Conservation (phyloP, 2,888 invertebrate genomes). For the Amphipoea lucens region DNA sequence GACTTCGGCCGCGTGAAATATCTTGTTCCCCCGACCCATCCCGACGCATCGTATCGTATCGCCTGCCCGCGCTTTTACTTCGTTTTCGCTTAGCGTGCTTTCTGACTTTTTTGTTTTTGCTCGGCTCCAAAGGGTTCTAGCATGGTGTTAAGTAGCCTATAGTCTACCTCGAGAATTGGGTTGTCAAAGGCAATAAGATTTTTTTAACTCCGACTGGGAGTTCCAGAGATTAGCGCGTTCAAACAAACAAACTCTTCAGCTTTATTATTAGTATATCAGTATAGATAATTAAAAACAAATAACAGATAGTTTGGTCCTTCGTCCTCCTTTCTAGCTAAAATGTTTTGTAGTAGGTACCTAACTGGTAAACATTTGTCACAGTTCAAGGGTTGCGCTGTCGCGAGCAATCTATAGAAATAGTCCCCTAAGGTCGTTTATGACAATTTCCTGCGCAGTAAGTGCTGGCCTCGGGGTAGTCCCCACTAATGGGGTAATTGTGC, state of each 20-base stretch:
- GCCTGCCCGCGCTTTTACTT: too few species aligned
- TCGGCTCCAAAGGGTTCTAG: too few species aligned
- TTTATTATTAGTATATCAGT: too few species aligned
- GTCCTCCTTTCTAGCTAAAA: conserved; percentile 6
- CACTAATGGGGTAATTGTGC: conserved; percentile 84
- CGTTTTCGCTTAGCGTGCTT: too few species aligned
- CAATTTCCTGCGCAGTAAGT: conserved; percentile 75
- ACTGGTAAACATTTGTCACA: conserved; percentile 24
- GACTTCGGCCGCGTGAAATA: not conserved
- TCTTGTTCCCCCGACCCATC: not conserved
- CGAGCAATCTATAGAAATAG: conserved; percentile 43
- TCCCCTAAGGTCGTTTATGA: conserved; percentile 70
- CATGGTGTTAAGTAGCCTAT: too few species aligned
- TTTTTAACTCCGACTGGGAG: too few species aligned
- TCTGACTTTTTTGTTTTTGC: too few species aligned
- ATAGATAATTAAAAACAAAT: not conserved
- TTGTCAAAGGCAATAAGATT: too few species aligned
- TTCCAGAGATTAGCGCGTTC: too few species aligned
- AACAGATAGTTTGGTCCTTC: not conserved
- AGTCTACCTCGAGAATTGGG: too few species aligned
- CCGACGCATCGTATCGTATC: too few species aligned
- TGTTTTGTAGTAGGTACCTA: not conserved
- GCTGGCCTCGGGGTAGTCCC: conserved; percentile 74
- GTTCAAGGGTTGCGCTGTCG: conserved; percentile 51
- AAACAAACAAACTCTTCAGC: not conserved